Percentiles rank a stretch among this genome's conserved stretches.
Evolutionary conservation across 2,888 invertebrate genomes (phyloP).

Genomic region (Volucella zonaria): DNA sequence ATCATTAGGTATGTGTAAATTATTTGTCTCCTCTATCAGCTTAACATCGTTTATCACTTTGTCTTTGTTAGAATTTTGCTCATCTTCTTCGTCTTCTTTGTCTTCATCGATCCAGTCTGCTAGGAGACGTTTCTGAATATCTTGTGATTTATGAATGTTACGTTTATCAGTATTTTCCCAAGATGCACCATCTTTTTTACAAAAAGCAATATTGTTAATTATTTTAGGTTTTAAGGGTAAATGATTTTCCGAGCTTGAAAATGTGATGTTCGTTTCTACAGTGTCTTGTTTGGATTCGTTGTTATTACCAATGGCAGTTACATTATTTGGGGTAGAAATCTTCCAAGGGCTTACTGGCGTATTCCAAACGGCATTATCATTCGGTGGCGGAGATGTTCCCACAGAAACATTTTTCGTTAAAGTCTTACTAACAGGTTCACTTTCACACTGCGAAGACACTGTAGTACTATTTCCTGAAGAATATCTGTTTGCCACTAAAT

Average conservation of each 20-base stretch:
- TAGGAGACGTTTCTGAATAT: conserved; percentile 87
- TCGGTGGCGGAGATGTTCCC: not conserved
- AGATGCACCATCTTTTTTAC: not conserved
- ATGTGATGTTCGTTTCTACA: not conserved
- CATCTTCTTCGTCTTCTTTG: conserved; percentile 78
- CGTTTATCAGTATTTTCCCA: not conserved
- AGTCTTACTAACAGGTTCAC: not conserved
- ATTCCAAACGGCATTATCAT: not conserved
- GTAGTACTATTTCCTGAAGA: conserved; percentile 76
- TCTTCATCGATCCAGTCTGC: conserved; percentile 91
- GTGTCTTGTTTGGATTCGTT: not conserved
- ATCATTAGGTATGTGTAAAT: not conserved
- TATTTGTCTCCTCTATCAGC: not conserved
- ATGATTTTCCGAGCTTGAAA: not conserved
- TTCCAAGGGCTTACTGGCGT: not conserved
- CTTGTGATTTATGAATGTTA: conserved; percentile 76
- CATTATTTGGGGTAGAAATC: not conserved
- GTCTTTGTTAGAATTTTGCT: conserved; percentile 9
- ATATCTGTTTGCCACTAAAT: conserved; percentile 28
- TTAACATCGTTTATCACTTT: not conserved
- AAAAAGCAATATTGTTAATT: not conserved
- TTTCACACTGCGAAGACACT: conserved; percentile 6
- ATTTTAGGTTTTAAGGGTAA: not conserved
- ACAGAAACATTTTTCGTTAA: conserved; percentile 1
- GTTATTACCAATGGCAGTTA: not conserved